These are phyloP conservation scores for Neodontobutis hainanensis DNA, from an alignment of 2,113 vertebrate species.

Conservation along the genomic window DNA sequence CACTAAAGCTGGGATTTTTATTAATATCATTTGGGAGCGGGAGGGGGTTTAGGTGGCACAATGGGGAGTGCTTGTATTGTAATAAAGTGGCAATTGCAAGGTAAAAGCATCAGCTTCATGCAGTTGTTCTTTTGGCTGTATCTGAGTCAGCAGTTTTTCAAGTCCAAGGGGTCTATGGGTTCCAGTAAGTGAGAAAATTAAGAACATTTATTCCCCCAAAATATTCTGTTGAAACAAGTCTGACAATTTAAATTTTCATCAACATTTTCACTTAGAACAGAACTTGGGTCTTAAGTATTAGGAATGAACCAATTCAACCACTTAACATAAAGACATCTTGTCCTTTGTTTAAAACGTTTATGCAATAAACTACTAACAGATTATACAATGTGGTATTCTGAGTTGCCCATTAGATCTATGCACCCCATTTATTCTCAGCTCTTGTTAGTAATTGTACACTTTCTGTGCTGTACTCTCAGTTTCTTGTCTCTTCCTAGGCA, in stretches of 20 bases:
- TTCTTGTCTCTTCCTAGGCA: neutral
- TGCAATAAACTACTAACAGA: too few relatives aligned
- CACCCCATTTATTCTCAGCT: neutral
- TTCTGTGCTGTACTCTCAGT: neutral
- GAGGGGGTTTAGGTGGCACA: slow-evolving; percentile 49
- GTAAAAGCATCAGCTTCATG: slow-evolving; percentile 55
- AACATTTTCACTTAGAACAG: too few relatives aligned
- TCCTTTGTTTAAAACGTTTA: too few relatives aligned
- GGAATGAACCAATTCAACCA: too few relatives aligned
- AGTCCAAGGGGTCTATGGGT: neutral
- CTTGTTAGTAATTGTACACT: neutral
- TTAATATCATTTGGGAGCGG: slow-evolving; percentile 57
- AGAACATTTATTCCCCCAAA: neutral
- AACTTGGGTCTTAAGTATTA: too few relatives aligned
- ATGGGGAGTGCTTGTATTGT: slow-evolving; percentile 59
- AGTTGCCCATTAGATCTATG: neutral
- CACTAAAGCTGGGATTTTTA: slow-evolving; percentile 72
- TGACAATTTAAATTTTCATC: too few relatives aligned
- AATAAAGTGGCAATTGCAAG: slow-evolving; percentile 54
- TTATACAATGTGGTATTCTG: neutral
- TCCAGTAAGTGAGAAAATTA: neutral
- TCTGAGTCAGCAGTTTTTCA: slow-evolving; percentile 7
- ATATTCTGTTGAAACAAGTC: too few relatives aligned
- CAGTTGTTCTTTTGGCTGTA: slow-evolving; percentile 49
- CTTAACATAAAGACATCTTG: too few relatives aligned